Evolutionary conservation across 2,888 invertebrate species (phyloP), one percentile per base, ranked within the genome.

Genomic region (Cerceris rybyensis): DNA sequence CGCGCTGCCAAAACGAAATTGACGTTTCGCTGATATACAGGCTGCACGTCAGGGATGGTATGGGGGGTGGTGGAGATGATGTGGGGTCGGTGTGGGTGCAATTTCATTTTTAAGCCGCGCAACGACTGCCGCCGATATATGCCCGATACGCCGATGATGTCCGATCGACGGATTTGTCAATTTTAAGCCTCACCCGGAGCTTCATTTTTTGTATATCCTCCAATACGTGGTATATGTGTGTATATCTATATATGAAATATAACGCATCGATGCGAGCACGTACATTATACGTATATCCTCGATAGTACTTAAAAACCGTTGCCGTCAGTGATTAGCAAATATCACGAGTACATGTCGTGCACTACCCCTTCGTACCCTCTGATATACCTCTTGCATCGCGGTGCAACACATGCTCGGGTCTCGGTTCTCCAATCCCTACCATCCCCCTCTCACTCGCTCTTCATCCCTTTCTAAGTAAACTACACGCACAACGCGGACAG

Each of bases 151-250:
- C 85, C 89, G 89, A 91, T 90, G 89, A 91, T 88, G 91, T 91
- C 89, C 90, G 92, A 91, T 91, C 90, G 88, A 68, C 90, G 91
- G 92, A 91, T 92, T 92, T 91, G 87, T 87, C 90, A 90, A 92
- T 90, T 91, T 92, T 92, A 92, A 92, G 91, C 92, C 90, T 88
- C 87, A 86, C 81, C 81, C 80, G 78, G 69, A 69, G 81, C 80
- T 81, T 83, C 75, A 78, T 77, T 83, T 80, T 82, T 76, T 80
- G 66, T 76, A 78, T 76, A 83, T 85, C 78, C 74, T 61, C 58
- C 67, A 2, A 28, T 28, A 28, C 28, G 28, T 4, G 28, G 28
- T 4, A 28, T 4, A 4, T 28, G 28, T 28, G 28, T 28, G 28
- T 28, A 28, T 28, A 28, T 28, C 28, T 72, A 77, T 78, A 75